Evolutionary conservation across 2,797 vertebrate genomes (phyloP), one percentile per base, ranked within the genome.

Genomic region (Galaxias olidus): DNA sequence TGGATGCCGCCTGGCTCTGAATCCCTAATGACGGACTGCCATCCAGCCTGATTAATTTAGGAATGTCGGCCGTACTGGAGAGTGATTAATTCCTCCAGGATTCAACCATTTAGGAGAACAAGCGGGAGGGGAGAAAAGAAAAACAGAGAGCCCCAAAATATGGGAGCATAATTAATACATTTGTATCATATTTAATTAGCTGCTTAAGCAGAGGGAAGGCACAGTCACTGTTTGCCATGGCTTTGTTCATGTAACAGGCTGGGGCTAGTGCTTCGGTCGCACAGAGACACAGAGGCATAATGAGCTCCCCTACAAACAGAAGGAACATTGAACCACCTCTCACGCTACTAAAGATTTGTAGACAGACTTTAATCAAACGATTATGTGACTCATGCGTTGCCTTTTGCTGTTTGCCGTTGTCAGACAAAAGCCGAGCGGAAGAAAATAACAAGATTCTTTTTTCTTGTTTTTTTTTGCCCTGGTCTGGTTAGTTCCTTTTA

Each of bases 21-120:
- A 89, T 87, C 79, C 71, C 72, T 87, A 86, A 90, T 85, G 87
- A 88, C 77, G 85, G 75, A 72, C 67, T 70, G 74, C 80, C 82
- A 78, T 87, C 79, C 69, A 63, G 63, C 65, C 82, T 88, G 83
- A 90, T 91, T 89, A 87, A 89, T 90, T 87, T 86, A 79, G 82
- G 80, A 90, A 89, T 84, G 85, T 82, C 69, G 68, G 74, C 75
- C 4, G 42, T 74, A 63, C 72, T 78, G 77, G 79, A 85, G 82
- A 82, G 82, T 86, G 79, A 90, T 88, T 85, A 86, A 89, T 88
- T 90, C 86, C 80, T 86, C 73, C 60, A 77, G 85, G 87, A 87
- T 84, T 85, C 75, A 78, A 86, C 84, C 81, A 84, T 86, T 89
- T 85, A 88, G 84, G 67, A 1, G 70, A 86, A 89, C 79, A 81